Base-by-base conservation (phyloP, 2,888 invertebrate species). In the Isoperla grammatica region DNA sequence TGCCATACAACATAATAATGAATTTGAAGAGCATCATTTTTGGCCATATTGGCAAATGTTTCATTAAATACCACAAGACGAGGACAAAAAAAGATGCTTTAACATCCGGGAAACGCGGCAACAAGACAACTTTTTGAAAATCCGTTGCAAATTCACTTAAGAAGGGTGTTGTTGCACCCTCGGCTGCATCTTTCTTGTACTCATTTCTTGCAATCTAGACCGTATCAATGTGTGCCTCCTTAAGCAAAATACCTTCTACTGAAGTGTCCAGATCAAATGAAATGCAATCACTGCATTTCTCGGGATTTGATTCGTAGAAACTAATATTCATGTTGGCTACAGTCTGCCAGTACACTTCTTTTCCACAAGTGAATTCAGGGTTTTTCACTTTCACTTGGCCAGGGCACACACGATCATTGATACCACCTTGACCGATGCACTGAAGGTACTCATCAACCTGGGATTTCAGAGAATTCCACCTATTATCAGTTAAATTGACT, bases 1-100 rank as follows among this genome's bases (percentile, higher is more conserved):
- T 40, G 29, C 42, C 29, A 29, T 29, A 29, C 29, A 29, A 29
- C 8, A 8, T 29, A 29, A 29, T 29, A 29, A 29, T 29, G 29
- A 8, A 4, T 6, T 29, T 29, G 4, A 29, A 29, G 29, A 4
- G 4, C 8, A 8, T 29, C 29, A 29, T 29, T 29, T 29, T 29
- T 29, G 4, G 29, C 29, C 29, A 29, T 29, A 29, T 29, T 29
- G 29, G 29, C 29, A 29, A 40, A 40, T 12, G 42, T 40, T 40
- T 40, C 42, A 12, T 40, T 40, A 15, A 40, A 40, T 12, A 40
- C 42, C 12, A 40, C 42, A 4, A 40, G 15, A 12, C 42, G 42
- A 40, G 42, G 42, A 15, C 42, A 40, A 40, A 40, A 40, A 40
- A 40, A 40, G 42, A 40, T 40, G 42, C 42, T 15, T 40, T 40